Evolutionary conservation across 2,888 invertebrate genomes (phyloP).

Genomic region (Netelia melanura): DNA sequence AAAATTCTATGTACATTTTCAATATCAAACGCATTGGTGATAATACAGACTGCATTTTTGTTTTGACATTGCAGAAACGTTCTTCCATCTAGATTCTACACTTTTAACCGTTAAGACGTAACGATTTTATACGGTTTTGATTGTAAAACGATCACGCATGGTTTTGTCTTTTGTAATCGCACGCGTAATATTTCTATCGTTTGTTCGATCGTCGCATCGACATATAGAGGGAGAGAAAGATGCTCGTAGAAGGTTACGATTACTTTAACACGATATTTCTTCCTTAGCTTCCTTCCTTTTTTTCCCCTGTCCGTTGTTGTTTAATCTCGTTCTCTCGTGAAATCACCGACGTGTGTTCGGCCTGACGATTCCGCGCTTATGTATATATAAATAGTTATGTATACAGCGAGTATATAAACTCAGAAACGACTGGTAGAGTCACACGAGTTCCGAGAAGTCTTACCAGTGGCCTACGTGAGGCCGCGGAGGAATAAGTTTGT

Average conservation of each 20-base stretch:
- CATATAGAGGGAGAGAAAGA: too few species aligned
- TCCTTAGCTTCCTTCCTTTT: too few species aligned
- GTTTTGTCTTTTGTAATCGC: not conserved
- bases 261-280: too few species aligned
- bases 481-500: conserved; percentile 55
- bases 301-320: not conserved
- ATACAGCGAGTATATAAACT: conserved; percentile 11
- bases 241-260: too few species aligned
- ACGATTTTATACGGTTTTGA: too few species aligned
- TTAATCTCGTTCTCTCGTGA: conserved; percentile 54
- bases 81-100: too few species aligned
- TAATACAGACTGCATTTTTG: too few species aligned
- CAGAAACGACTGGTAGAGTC: conserved; percentile 25
- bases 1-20: too few species aligned
- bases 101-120: too few species aligned
- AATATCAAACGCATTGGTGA: too few species aligned
- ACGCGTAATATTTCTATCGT: not conserved
- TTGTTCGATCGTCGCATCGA: not conserved
- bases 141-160: too few species aligned
- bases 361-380: conserved; percentile 50
- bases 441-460: conserved; percentile 63
- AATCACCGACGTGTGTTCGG: conserved; percentile 61
- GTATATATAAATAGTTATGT: conserved; percentile 38
- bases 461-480: conserved; percentile 63
- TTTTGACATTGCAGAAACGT: too few species aligned